Percentiles rank a stretch among this genome's conserved stretches.
phyloP scores from a whole-genome alignment of 2,797 vertebrate species.

The Sphenopsis melanotis region DNA sequence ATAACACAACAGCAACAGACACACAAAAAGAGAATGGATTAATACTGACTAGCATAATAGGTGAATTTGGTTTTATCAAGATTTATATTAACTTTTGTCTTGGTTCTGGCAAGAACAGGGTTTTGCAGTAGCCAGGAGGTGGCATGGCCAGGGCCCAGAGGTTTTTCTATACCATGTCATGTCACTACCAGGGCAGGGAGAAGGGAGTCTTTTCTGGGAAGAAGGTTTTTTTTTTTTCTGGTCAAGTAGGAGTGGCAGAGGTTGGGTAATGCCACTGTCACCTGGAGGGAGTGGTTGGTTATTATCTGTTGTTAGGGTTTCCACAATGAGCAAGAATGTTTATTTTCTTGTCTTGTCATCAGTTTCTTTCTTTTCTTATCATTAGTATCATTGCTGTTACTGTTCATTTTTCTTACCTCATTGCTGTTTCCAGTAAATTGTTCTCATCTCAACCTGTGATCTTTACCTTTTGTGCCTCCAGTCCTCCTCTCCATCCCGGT shows the following conservation, averaged over 20 bases:
- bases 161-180: background rate
- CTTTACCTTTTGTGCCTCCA: background rate
- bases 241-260: background rate
- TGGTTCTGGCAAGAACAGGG: background rate
- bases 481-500: background rate
- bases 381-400: background rate
- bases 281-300: background rate
- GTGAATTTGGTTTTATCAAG: background rate
- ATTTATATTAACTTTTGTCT: background rate
- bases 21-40: background rate
- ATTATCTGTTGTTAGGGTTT: background rate
- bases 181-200: no score
- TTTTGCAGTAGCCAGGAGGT: background rate
- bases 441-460: background rate
- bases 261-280: background rate
- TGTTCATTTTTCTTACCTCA: background rate
- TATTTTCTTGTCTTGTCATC: background rate
- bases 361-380: background rate
- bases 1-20: background rate
- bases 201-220: background rate
- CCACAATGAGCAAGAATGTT: fast-evolving
- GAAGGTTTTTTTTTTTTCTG: background rate
- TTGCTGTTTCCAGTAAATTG: background rate
- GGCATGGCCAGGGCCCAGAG: background rate
- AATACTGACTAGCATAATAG: background rate